Percentiles rank a stretch among this genome's conserved stretches.
phyloP scores from a whole-genome alignment of 1,140 invertebrate species.

The Charaxes varanes region DNA sequence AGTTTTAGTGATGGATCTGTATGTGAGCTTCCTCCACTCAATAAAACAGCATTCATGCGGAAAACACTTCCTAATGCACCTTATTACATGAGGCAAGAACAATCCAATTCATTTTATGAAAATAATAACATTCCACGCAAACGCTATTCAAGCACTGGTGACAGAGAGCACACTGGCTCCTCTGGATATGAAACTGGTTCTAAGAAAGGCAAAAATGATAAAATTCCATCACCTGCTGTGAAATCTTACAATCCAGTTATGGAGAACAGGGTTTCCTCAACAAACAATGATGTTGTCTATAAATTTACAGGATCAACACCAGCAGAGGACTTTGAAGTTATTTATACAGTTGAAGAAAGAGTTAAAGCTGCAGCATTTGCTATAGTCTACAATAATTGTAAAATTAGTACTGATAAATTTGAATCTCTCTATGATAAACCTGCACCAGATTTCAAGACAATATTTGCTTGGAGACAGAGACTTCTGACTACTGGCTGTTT shows the following conservation, averaged over 20 bases:
- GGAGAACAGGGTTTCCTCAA: constrained; percentile 66
- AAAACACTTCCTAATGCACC: constrained; percentile 39
- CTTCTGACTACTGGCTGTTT: constrained; percentile 64
- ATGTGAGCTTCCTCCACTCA: constrained; percentile 44
- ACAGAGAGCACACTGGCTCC: constrained; percentile 47
- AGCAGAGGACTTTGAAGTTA: constrained; percentile 55
- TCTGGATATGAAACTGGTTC: constrained; percentile 54
- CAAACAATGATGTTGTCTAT: constrained; percentile 62
- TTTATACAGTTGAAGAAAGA: constrained; percentile 63
- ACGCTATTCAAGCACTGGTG: constrained; percentile 41
- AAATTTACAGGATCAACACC: constrained; percentile 51
- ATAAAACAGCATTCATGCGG: constrained; percentile 37
- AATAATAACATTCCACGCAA: constrained; percentile 39
- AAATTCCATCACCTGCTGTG: constrained; percentile 24
- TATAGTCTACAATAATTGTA: constrained; percentile 65
- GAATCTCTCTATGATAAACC: constrained; percentile 64
- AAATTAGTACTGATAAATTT: constrained; percentile 60
- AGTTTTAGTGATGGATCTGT: constrained; percentile 61
- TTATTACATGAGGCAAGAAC: constrained; percentile 34
- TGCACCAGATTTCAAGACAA: constrained; percentile 68
- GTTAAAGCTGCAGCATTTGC: constrained; percentile 62
- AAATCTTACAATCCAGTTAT: constrained; percentile 54
- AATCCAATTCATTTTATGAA: constrained; percentile 32
- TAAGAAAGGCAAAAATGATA: constrained; percentile 37
- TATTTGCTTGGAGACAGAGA: constrained; percentile 66